Evolutionary conservation across 2,797 vertebrate species (phyloP).

Genomic region (Ctenochaetus hawaiiensis): DNA sequence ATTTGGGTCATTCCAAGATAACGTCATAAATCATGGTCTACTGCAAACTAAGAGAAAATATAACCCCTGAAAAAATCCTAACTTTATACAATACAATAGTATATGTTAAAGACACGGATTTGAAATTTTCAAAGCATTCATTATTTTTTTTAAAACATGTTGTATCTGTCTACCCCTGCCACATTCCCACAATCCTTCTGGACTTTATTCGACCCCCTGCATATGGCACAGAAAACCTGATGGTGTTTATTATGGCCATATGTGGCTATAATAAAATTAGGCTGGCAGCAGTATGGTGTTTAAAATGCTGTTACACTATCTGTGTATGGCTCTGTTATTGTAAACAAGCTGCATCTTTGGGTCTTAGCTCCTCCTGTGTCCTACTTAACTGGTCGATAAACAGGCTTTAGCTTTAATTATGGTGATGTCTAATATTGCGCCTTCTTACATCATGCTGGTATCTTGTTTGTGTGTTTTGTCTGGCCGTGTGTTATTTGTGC

Average conservation of each 20-base stretch:
- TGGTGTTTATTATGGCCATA: neutral
- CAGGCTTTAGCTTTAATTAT: constrained; percentile 68
- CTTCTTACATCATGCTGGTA: constrained; percentile 76
- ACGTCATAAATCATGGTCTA: neutral
- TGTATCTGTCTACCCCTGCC: neutral
- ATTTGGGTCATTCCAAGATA: neutral
- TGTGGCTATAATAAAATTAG: constrained; percentile 19
- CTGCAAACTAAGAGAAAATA: neutral
- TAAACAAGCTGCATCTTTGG: constrained; percentile 66
- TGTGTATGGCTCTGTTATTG: constrained; percentile 53
- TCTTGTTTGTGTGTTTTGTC: constrained; percentile 71
- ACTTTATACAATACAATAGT: too few species aligned
- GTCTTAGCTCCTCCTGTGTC: constrained; percentile 71
- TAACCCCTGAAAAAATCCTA: neutral
- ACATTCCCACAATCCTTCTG: neutral
- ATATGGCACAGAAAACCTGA: neutral
- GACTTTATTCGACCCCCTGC: constrained; percentile 1
- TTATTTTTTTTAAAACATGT: neutral
- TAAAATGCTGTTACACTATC: constrained; percentile 30
- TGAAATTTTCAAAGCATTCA: neutral
- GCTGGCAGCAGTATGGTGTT: constrained; percentile 28
- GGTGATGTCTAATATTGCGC: constrained; percentile 71
- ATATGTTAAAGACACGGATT: neutral
- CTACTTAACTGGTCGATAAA: constrained; percentile 72
- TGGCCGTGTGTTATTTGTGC: constrained; percentile 43